A percentile compares a stretch with the other conserved stretches of the same genome.
These are phyloP conservation scores for Epinephelus awoara DNA, from an alignment of 2,797 vertebrate species.

Conservation along the genomic window DNA sequence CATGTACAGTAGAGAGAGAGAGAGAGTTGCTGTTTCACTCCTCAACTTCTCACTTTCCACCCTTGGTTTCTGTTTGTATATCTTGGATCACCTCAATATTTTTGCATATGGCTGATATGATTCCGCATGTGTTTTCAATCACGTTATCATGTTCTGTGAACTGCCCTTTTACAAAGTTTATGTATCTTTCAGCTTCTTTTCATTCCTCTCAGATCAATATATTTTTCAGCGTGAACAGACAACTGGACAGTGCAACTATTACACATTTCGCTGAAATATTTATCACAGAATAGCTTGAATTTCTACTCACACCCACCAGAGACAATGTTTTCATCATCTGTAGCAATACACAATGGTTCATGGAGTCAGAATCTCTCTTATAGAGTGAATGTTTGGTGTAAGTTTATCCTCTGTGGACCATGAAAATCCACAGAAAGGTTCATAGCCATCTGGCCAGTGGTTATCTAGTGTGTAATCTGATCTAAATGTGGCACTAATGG, in stretches of 20 bases:
- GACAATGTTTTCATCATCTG: background rate
- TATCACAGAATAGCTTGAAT: background rate
- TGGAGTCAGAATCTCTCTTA: background rate
- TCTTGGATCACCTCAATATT: slow-evolving; percentile 16
- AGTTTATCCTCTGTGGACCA: too few relatives aligned
- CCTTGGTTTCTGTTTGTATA: slow-evolving; percentile 19
- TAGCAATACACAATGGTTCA: background rate
- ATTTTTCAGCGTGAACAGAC: background rate
- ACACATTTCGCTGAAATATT: background rate
- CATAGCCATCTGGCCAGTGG: too few relatives aligned
- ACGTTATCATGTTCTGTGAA: background rate
- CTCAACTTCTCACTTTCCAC: background rate
- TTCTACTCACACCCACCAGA: background rate
- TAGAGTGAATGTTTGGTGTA: too few relatives aligned
- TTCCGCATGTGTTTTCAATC: slow-evolving; percentile 43
- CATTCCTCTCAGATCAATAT: slow-evolving; percentile 8
- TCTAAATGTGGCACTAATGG: too few relatives aligned
- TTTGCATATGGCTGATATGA: slow-evolving; percentile 21
- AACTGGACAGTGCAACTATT: background rate
- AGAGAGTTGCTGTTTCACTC: slow-evolving; percentile 2
- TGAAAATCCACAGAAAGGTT: too few relatives aligned
- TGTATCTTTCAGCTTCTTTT: slow-evolving; percentile 39
- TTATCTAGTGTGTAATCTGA: too few relatives aligned
- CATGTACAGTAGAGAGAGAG: background rate
- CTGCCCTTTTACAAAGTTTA: background rate